Base-by-base conservation (phyloP, 2,797 vertebrate species). In the Dryobates pubescens region DNA sequence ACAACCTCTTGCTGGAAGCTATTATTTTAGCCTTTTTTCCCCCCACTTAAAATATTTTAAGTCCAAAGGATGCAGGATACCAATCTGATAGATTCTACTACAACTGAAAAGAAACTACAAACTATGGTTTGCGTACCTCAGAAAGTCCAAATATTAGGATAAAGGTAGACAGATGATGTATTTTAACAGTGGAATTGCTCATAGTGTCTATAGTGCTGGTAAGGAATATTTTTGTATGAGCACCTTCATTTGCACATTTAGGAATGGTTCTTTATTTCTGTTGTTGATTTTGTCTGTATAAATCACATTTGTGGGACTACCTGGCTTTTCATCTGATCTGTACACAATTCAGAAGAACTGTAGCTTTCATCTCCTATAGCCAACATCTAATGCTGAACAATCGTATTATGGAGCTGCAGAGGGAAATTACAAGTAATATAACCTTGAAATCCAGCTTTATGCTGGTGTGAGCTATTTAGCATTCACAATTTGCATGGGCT, bases 321-420 rank as follows among this genome's bases (percentile, higher is more conserved):
- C 63, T 53, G 53, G 38, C 27, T 95, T 94, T 88, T 87, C 69
- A 82, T 82, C 75, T 85, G 72, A 49, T 61, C 72, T 71, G 41
- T 54, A 82, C 72, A 62, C 47, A 90, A 36, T 74, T 90, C 59
- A 78, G 69, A 88, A 84, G 86, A 84, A 56, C 3, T 0, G 65
- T 27, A 47, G 41, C 82, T 94, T 92, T 85, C 64, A 78, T 93
- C 76, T 94, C 57, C 76, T 64, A 4, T 51, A 83, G 85, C 54
- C 29, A 62, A 76, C 72, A 80, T 81, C 67, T 79, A 73, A 78
- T 2, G 13, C 30, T 76, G 87, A 63, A 88, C 89, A 81, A 51
- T 62, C 49, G 34, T n/a, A 54, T 73, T 62, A 67, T 5, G 61
- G 49, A 84, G 41, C 73, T 58, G 29, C 67, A 92, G 64, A 73